Percentiles rank a stretch among this genome's conserved stretches.
Conservation (phyloP, 2,888 invertebrate species). For the Chromoteleia sp. region DNA sequence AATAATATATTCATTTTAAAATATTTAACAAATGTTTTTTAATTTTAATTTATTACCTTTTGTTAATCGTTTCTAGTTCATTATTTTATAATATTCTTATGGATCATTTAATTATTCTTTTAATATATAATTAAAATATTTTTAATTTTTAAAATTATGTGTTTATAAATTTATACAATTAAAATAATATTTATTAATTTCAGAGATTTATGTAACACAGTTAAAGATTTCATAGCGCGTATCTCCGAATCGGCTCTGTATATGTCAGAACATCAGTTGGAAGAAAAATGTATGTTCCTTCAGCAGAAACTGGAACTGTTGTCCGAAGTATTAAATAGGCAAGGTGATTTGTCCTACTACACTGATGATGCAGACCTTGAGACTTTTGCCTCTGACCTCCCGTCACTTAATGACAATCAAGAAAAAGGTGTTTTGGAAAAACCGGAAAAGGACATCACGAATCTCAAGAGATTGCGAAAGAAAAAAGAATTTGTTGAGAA, state of each 20-base stretch:
- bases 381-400: constrained; percentile 72
- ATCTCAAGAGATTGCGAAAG: constrained; percentile 82
- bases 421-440: constrained; percentile 85
- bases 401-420: constrained; percentile 74
- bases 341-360: constrained; percentile 85
- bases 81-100: too few species aligned
- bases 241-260: constrained; percentile 87
- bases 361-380: constrained; percentile 78
- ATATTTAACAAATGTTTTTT: too few species aligned
- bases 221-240: constrained; percentile 90
- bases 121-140: constrained; percentile 1
- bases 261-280: constrained; percentile 87
- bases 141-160: too few species aligned
- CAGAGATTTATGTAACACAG: constrained; percentile 90
- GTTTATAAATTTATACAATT: neutral
- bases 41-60: too few species aligned
- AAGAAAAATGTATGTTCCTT: constrained; percentile 89
- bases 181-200: constrained; percentile 4
- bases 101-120: neutral
- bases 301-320: constrained; percentile 91
- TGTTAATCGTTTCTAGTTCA: too few species aligned
- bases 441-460: constrained; percentile 86
- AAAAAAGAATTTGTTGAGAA: constrained; percentile 86
- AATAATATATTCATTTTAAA: too few species aligned
- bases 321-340: constrained; percentile 90